Evolutionary conservation across 2,113 vertebrate genomes (phyloP).

Genomic region (Taurulus bubalis): DNA sequence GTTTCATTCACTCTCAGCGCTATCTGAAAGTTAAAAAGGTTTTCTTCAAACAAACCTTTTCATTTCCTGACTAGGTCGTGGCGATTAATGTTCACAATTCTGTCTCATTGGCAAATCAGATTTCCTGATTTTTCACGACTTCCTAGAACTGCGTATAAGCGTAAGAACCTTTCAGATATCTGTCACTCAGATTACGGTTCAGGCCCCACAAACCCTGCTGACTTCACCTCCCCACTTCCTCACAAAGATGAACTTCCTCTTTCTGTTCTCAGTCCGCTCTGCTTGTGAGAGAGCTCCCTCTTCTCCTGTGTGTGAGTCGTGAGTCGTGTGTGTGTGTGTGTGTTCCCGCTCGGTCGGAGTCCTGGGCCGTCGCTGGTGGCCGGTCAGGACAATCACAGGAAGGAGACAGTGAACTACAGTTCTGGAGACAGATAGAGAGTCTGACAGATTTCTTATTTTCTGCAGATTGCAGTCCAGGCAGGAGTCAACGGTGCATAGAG

Average conservation of each 20-base stretch:
- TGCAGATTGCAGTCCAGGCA: constrained; percentile 49
- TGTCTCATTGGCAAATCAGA: not conserved
- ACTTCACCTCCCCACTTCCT: constrained; percentile 64
- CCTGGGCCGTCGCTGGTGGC: not conserved
- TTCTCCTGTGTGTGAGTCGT: constrained; percentile 29
- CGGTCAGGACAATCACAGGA: constrained; percentile 63
- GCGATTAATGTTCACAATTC: not conserved
- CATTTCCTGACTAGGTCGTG: not conserved
- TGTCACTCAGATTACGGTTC: constrained; percentile 8
- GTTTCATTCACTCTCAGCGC: no score
- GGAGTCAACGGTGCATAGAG: constrained; percentile 56
- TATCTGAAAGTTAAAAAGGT: no score
- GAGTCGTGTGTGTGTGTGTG: not conserved
- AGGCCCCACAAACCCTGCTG: constrained; percentile 10
- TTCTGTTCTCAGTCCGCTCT: constrained; percentile 49
- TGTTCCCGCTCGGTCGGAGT: not conserved
- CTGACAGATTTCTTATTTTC: constrained; percentile 6
- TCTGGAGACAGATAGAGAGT: constrained; percentile 25
- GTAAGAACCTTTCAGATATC: constrained; percentile 16
- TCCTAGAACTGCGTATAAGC: not conserved
- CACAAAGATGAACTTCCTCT: constrained; percentile 60
- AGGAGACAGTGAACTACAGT: constrained; percentile 39
- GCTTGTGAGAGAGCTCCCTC: constrained; percentile 14
- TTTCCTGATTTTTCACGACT: not conserved
- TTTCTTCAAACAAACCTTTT: not conserved